These are phyloP conservation scores for Camarhynchus parvulus DNA, from an alignment of 2,113 vertebrate species.

Conservation along the genomic window DNA sequence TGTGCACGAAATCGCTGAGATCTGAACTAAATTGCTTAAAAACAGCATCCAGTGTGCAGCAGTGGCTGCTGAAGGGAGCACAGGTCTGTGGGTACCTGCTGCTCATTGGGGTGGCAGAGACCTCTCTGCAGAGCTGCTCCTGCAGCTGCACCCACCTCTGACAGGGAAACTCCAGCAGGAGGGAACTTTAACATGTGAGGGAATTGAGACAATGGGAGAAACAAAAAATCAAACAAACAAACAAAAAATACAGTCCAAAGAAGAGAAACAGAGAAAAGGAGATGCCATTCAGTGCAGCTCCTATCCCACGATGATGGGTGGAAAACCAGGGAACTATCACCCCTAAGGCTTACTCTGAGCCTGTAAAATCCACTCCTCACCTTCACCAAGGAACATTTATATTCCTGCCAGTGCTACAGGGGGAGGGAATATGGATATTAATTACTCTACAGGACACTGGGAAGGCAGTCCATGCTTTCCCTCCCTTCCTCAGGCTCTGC, in stretches of 20 bases:
- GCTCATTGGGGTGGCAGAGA: neutral
- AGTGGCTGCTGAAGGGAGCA: neutral
- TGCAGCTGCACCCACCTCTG: neutral
- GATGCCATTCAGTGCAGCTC: neutral
- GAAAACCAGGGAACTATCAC: neutral
- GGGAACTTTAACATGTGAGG: neutral
- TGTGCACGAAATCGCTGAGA: neutral
- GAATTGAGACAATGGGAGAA: neutral
- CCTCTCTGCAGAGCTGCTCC: neutral
- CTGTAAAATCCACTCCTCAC: neutral
- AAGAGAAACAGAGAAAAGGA: neutral
- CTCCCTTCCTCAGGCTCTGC: neutral
- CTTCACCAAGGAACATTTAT: neutral
- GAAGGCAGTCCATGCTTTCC: neutral
- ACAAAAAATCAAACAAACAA: neutral
- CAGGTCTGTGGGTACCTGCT: neutral
- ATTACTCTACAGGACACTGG: neutral
- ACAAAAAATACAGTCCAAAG: neutral
- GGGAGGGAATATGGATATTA: neutral
- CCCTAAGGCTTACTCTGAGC: neutral
- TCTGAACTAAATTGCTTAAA: constrained; percentile 9
- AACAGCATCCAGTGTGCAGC: neutral
- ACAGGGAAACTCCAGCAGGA: neutral
- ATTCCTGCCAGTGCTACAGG: neutral
- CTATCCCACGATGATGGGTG: neutral